A percentile compares a stretch with the other conserved stretches of the same genome.
Evolutionary conservation across 2,797 vertebrate genomes (phyloP).

Genomic region (Pempheris klunzingeri): DNA sequence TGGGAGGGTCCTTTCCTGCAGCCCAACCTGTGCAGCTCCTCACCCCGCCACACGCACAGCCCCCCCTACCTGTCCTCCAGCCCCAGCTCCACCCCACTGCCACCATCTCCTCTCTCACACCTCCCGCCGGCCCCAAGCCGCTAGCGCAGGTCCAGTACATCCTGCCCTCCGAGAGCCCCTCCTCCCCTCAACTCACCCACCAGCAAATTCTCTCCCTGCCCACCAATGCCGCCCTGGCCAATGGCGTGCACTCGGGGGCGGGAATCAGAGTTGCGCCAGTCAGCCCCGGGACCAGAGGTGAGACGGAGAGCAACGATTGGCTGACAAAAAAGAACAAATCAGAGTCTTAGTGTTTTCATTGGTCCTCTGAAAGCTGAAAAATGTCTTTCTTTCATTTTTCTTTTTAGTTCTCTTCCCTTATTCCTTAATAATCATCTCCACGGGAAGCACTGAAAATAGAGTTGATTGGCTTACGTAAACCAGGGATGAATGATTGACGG

Average conservation of each 20-base stretch:
- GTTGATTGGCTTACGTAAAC: constrained; percentile 67
- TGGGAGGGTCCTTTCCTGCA: constrained; percentile 82
- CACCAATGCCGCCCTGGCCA: constrained; percentile 79
- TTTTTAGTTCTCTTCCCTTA: constrained; percentile 11
- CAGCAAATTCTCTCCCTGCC: constrained; percentile 87
- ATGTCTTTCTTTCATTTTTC: constrained; percentile 14
- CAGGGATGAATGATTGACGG: constrained; percentile 61
- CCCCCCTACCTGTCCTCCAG: constrained; percentile 86
- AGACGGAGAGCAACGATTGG: constrained; percentile 70
- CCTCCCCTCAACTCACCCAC: constrained; percentile 79
- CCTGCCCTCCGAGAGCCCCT: constrained; percentile 82
- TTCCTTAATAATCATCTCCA: constrained; percentile 27
- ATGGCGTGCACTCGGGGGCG: constrained; percentile 85
- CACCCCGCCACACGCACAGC: constrained; percentile 70
- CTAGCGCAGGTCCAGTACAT: constrained; percentile 91
- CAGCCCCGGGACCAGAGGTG: constrained; percentile 87
- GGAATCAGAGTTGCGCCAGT: constrained; percentile 82
- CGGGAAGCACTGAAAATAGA: constrained; percentile 52
- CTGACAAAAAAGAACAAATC: constrained; percentile 26
- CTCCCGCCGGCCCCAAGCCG: constrained; percentile 71
- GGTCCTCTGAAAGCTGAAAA: constrained; percentile 5
- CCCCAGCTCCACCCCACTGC: constrained; percentile 83
- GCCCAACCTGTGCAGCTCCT: constrained; percentile 87
- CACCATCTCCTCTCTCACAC: constrained; percentile 69
- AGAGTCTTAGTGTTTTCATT: constrained; percentile 19